These are phyloP conservation scores for Drosophila kepulauana DNA, from an alignment of 1,140 invertebrate species.

Conservation along the genomic window DNA sequence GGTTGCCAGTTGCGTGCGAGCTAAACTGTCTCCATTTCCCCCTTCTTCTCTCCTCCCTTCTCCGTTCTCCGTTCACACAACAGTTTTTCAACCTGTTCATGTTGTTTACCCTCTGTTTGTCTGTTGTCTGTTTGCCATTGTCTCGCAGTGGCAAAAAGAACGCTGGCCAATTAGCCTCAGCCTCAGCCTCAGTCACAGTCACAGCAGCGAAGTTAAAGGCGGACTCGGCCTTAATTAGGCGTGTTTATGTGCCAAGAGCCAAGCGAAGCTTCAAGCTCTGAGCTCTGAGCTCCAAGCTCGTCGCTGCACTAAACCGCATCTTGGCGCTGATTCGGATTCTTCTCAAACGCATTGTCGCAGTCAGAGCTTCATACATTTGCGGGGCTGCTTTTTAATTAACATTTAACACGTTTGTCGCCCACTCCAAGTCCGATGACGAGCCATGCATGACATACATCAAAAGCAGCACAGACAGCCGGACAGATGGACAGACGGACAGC, in stretches of 20 bases:
- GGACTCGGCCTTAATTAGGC: slow-evolving; percentile 65
- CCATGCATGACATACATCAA: slow-evolving; percentile 78
- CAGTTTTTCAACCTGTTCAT: slow-evolving; percentile 56
- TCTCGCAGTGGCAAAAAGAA: slow-evolving; percentile 68
- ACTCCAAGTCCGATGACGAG: slow-evolving; percentile 13
- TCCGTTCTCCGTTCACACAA: too few species aligned
- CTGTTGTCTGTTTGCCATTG: slow-evolving; percentile 51
- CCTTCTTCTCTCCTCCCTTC: background rate
- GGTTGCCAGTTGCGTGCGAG: slow-evolving; percentile 48
- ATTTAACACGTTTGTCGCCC: slow-evolving; percentile 70
- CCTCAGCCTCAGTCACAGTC: background rate
- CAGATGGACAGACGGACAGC: slow-evolving; percentile 23
- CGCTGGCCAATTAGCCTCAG: slow-evolving; percentile 71
- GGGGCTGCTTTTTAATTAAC: slow-evolving; percentile 76
- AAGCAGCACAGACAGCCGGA: slow-evolving; percentile 61
- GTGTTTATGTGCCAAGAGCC: slow-evolving; percentile 62
- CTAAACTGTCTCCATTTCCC: background rate
- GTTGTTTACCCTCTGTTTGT: slow-evolving; percentile 36
- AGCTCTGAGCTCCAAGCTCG: background rate
- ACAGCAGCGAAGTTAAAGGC: slow-evolving; percentile 34
- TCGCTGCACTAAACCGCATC: slow-evolving; percentile 46
- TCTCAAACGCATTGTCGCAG: slow-evolving; percentile 5
- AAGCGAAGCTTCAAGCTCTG: too few species aligned
- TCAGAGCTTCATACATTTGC: slow-evolving; percentile 21
- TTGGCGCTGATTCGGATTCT: slow-evolving; percentile 24